Base-by-base conservation (phyloP, 2,888 invertebrate species). In the Aricia artaxerxes region DNA sequence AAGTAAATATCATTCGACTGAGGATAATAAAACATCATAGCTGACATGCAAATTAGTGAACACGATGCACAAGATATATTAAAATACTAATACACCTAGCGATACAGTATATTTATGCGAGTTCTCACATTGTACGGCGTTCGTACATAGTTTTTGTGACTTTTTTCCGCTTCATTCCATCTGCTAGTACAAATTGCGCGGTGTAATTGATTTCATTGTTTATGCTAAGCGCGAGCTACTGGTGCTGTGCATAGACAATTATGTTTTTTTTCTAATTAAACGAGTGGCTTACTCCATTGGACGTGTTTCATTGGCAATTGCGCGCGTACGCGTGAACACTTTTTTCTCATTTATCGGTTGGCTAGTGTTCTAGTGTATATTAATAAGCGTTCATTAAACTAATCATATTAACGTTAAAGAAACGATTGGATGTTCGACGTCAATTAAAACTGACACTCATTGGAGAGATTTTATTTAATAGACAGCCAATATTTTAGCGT, bases 111-210 rank as follows among this genome's bases (percentile, higher is more conserved):
- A 80, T 69, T 82, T 81, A 84, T 81, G 83, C 83, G 84, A 83
- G 83, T 86, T 86, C 84, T 86, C 85, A 84, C 85, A 85, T 86
- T 83, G 81, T 81, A 78, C 79, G 79, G 82, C 86, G 86, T 86
- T 87, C 86, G 86, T 87, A 85, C 83, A 80, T 80, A 78, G 81
- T 84, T 86, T 85, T 87, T 84, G 82, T 80, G 80, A 77, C 81
- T 82, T 84, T 83, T 83, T 82, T 79, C 79, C 77, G 79, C 80
- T 81, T 78, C 76, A 76, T 76, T 76, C 49, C 53, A 76, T 13
- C 79, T 78, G 82, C 81, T 78, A 82, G 83, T 82, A 82, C 83
- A 82, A 82, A 83, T 82, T 82, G 81, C 82, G 81, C 81, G 82
- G 81, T 80, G 81, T 82, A 81, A 83, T 84, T 82, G 83, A 81